Evolutionary conservation across 2,888 invertebrate species (phyloP).

Genomic region (Chrysodeixis includens): DNA sequence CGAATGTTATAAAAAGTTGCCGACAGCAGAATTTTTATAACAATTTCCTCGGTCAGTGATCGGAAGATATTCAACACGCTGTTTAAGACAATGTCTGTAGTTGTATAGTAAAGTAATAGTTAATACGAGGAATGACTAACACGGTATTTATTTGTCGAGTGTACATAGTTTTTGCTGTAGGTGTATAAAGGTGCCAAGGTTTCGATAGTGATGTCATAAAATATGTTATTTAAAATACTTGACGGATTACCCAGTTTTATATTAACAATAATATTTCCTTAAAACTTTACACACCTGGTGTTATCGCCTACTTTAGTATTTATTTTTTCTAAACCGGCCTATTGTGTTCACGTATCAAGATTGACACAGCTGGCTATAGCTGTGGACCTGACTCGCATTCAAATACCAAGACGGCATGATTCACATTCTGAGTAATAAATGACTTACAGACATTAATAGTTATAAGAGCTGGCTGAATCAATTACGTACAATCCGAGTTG

Average conservation of each 20-base stretch:
- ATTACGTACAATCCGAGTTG: slow-evolving; percentile 33
- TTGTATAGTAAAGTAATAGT: slow-evolving; percentile 7
- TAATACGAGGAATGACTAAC: slow-evolving; percentile 27
- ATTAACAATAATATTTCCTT: slow-evolving; percentile 5
- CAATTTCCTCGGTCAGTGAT: slow-evolving; percentile 74
- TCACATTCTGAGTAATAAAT: slow-evolving; percentile 64
- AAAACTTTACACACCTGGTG: neutral
- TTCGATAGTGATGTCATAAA: slow-evolving; percentile 7
- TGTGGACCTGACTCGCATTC: slow-evolving; percentile 39
- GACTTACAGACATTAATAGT: slow-evolving; percentile 56
- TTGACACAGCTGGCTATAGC: slow-evolving; percentile 50
- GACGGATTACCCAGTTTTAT: neutral
- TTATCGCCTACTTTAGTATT: neutral
- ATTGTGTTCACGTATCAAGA: slow-evolving; percentile 9
- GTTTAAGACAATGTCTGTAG: slow-evolving; percentile 22
- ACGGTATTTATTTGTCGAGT: slow-evolving; percentile 14
- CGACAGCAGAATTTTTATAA: slow-evolving; percentile 64
- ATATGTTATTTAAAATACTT: neutral
- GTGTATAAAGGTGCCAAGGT: slow-evolving; percentile 2
- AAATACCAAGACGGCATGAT: slow-evolving; percentile 56
- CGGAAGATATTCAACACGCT: slow-evolving; percentile 67
- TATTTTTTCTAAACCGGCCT: slow-evolving; percentile 21
- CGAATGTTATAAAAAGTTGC: slow-evolving; percentile 55
- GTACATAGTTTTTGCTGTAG: slow-evolving; percentile 23
- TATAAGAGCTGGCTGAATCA: slow-evolving; percentile 45